Percentiles rank a stretch among this genome's conserved stretches.
Evolutionary conservation across 2,113 vertebrate genomes (phyloP).

Genomic region (Paradoxurus hermaphroditus): DNA sequence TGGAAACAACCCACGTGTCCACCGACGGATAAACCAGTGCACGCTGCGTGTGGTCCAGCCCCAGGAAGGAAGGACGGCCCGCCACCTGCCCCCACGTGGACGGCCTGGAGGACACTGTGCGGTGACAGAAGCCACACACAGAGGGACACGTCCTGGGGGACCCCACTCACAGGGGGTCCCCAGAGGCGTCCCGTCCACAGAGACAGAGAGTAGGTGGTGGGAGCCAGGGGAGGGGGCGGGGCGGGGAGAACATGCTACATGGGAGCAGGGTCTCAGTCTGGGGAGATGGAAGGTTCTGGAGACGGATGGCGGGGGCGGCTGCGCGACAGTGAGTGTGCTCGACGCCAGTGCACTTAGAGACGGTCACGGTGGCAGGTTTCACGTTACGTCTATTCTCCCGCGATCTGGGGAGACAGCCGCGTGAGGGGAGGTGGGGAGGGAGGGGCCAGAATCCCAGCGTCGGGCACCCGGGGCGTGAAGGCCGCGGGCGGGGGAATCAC

Average conservation of each 20-base stretch:
- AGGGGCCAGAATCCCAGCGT: background rate
- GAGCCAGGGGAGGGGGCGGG: too few relatives aligned
- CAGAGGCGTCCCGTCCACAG: background rate
- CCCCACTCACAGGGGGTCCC: background rate
- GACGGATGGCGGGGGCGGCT: fast-evolving
- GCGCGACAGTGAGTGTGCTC: fast-evolving
- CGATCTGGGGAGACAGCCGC: background rate
- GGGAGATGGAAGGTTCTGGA: background rate
- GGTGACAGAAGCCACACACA: background rate
- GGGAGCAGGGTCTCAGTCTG: background rate
- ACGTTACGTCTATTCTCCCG: background rate
- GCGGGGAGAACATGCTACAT: fast-evolving
- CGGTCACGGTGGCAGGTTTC: fast-evolving
- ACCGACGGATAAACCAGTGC: fast-evolving
- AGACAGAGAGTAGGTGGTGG: background rate
- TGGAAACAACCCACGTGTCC: background rate
- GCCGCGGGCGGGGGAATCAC: background rate
- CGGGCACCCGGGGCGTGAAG: background rate
- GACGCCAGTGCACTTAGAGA: fast-evolving
- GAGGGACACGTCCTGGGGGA: background rate
- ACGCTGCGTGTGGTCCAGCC: fast-evolving
- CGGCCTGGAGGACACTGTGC: fast-evolving
- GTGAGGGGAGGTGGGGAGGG: background rate
- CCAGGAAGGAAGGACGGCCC: fast-evolving
- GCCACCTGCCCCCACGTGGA: fast-evolving